Evolutionary conservation across 2,797 vertebrate species (phyloP), one percentile per base, ranked within the genome.

Genomic region (Lemur catta): DNA sequence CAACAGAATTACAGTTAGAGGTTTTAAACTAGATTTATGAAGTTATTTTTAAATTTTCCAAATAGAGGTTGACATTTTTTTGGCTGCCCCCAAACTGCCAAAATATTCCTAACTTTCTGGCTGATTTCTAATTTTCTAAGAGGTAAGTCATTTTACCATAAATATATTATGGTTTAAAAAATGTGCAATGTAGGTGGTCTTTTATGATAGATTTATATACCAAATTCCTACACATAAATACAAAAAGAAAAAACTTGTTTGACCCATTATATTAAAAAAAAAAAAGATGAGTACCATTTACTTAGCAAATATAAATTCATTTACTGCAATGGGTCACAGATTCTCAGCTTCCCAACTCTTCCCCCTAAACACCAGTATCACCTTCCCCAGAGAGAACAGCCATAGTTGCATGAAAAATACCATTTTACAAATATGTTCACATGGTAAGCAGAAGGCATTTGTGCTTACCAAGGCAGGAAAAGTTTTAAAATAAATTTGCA

Each of bases 21-120:
- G 28, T 38, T 87, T 76, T 84, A 76, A 88, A 89, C 35, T 61
- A 30, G 35, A 95, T 74, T 96, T 61, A 94, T 87, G 20, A 91
- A 96, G 84, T 81, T 75, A 86, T 76, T 91, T 92, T 92, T 35
- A 78, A 43, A 79, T 82, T 91, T 97, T 94, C 28, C 43, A 84
- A 94, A 93, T 15, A 89, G 30, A 94, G 35, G 7, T 84, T 96
- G 93, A 80, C 71, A 33, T 76, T 89, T 90, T 74, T 89, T 75
- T 74, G 28, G 71, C 35, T 93, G 48, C 18, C 84, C 18, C 84
- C 79, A 91, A 93, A 76, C 30, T 67, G 17, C 18, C 69, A 80
- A 94, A 92, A 92, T 93, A 88, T 81, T 14, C 20, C 28, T 89
- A 88, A 97, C 43, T 79, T 95, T 50, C 59, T 94, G 52, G 13